phyloP scores from a whole-genome alignment of 2,888 invertebrate species.

The Dryocosmus kuriphilus region DNA sequence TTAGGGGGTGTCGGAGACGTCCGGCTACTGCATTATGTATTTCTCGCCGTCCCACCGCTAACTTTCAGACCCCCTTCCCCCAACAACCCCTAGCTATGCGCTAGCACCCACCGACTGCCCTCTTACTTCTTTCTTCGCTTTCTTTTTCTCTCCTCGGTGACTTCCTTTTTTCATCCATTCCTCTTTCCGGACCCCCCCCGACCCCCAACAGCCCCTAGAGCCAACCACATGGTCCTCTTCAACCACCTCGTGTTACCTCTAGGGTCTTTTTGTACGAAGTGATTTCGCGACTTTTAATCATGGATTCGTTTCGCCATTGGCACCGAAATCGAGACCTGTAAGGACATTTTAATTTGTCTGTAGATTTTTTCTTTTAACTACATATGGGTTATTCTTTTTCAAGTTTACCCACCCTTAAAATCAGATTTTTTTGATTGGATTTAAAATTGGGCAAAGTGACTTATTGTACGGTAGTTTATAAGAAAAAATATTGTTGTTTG shows the following conservation, averaged over 20 bases:
- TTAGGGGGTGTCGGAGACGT: slow-evolving; percentile 76
- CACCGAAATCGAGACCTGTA: background rate
- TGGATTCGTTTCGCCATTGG: slow-evolving; percentile 54
- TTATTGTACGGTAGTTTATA: no score
- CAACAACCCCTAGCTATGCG: slow-evolving; percentile 59
- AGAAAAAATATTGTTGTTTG: no score
- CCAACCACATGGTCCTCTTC: slow-evolving; percentile 25
- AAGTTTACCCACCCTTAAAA: no score
- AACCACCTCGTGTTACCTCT: background rate
- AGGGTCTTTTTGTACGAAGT: slow-evolving; percentile 56
- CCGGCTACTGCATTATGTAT: slow-evolving; percentile 78
- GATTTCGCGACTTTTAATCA: slow-evolving; percentile 66
- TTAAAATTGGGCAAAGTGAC: no score
- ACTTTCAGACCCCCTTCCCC: slow-evolving; percentile 48
- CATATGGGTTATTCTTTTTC: no score
- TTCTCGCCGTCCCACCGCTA: slow-evolving; percentile 68
- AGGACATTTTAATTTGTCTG: background rate
- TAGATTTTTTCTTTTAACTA: no score
- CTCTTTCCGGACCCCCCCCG: slow-evolving; percentile 48
- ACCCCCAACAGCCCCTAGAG: slow-evolving; percentile 40
- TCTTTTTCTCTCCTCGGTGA: slow-evolving; percentile 40
- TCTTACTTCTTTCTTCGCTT: slow-evolving; percentile 54
- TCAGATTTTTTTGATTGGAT: no score
- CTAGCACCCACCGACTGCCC: slow-evolving; percentile 52
- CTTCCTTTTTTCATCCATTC: slow-evolving; percentile 45